Evolutionary conservation across 2,888 invertebrate genomes (phyloP), one percentile per base, ranked within the genome.

Genomic region (Clitarchus hookeri): DNA sequence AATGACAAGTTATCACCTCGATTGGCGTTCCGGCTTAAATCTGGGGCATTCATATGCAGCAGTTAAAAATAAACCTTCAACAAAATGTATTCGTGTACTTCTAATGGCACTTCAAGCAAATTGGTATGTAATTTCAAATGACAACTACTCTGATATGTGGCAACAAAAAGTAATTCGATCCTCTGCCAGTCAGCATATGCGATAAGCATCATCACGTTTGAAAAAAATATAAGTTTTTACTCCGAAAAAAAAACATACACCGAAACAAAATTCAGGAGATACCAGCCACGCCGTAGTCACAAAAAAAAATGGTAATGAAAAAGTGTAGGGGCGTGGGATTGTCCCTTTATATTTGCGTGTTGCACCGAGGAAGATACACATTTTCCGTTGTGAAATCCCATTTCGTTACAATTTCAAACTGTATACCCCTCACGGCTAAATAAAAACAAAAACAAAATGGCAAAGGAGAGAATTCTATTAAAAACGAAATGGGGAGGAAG

Each of bases 321-420:
- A 65, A n/a, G 16, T 65, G n/a, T 65, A 3, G 65, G n/a, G n/a
- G 65, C n/a, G 19, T 1, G 65, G n/a, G 16, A 65, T 65, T 65
- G 65, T 65, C 65, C 65, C 65, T 65, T 65, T 65, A 65, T 65
- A 65, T 65, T 65, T 65, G 12, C 65, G 65, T 23, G 65, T 65
- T 65, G 65, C 65, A n/a, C 65, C 65, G 65, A 19, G 16, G 65
- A 65, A 19, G 65, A 65, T n/a, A 65, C 65, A 65, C 6, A 65
- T 65, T 65, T 23, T 65, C 65, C 16, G 65, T 65, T 65, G 65
- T 65, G 65, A 65, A 65, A 65, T 65, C 65, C 65, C 65, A 65
- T 65, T 65, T 65, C 65, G 65, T 65, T 65, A 65, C 65, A 65
- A 65, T 65, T 65, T 65, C 65, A 65, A 65, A 65, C 65, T 65